These are phyloP conservation scores for Cassiopea andromeda DNA, from an alignment of 30 jellyfish, hydroid and myxozoan species.

Conservation along the genomic window DNA sequence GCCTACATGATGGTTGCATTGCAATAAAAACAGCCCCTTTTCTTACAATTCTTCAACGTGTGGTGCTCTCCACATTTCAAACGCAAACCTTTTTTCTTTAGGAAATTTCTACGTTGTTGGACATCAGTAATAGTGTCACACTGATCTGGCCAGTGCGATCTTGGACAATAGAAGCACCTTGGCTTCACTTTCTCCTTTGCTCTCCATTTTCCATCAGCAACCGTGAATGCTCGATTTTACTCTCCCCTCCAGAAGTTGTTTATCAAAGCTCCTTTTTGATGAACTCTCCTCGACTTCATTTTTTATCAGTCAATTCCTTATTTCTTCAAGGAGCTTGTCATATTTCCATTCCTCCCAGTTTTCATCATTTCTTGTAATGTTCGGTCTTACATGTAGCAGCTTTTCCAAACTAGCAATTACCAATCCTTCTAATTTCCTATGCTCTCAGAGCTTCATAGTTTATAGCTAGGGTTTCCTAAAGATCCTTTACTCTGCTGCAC, in stretches of 20 bases:
- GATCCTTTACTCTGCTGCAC: constrained; percentile 10
- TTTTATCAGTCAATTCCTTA: constrained; percentile 5
- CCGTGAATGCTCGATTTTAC: neutral
- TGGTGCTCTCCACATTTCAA: constrained; percentile 47
- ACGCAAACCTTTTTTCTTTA: constrained; percentile 1
- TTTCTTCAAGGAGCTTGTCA: neutral
- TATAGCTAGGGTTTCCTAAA: constrained; percentile 34
- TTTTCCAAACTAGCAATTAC: neutral
- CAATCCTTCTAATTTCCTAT: constrained; percentile 17
- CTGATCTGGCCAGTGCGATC: constrained; percentile 46
- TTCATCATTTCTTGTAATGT: constrained; percentile 20
- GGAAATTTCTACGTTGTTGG: neutral
- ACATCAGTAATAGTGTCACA: constrained; percentile 14
- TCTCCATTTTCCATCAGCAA: neutral
- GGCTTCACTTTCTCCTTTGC: constrained; percentile 26
- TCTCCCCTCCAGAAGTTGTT: neutral
- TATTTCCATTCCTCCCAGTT: constrained; percentile 20
- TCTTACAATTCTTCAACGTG: constrained; percentile 21
- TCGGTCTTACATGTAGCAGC: neutral
- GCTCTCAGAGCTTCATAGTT: constrained; percentile 56
- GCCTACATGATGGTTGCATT: constrained; percentile 45
- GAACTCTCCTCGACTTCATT: neutral
- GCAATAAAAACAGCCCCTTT: constrained; percentile 35
- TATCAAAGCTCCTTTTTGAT: neutral
- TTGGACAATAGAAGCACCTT: constrained; percentile 50